These are phyloP conservation scores for Luffia ferchaultella DNA, from an alignment of 2,888 invertebrate genomes.

Conservation along the genomic window DNA sequence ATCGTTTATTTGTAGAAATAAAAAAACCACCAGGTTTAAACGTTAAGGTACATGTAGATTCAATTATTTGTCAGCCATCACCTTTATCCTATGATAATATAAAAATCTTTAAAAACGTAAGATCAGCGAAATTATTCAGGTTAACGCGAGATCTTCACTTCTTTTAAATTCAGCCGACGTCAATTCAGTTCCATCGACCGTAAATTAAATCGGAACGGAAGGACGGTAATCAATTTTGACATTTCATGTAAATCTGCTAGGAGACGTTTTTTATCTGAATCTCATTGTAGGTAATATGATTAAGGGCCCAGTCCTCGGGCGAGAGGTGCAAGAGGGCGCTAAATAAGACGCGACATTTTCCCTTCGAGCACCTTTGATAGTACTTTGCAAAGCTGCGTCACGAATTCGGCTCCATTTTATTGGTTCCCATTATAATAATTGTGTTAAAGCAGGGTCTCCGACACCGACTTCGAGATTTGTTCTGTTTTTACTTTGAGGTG, in stretches of 20 bases:
- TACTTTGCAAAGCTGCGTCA: constrained; percentile 61
- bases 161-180: neutral
- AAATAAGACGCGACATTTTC: constrained; percentile 64
- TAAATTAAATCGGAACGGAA: neutral
- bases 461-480: constrained; percentile 62
- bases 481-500: constrained; percentile 55
- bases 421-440: constrained; percentile 64
- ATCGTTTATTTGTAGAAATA: too few relatives aligned
- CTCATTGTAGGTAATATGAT: constrained; percentile 57
- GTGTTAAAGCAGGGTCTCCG: constrained; percentile 55
- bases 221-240: constrained; percentile 45
- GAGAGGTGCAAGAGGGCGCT: constrained; percentile 29
- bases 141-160: neutral
- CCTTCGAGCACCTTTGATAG: constrained; percentile 60
- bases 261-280: constrained; percentile 49
- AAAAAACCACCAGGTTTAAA: too few relatives aligned
- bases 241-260: constrained; percentile 59
- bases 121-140: too few relatives aligned
- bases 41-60: too few relatives aligned
- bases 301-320: constrained; percentile 38
- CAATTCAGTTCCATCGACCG: neutral
- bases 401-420: constrained; percentile 61
- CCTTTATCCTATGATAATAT: too few relatives aligned
- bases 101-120: too few relatives aligned
- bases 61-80: too few relatives aligned